Percentiles rank a stretch among this genome's conserved stretches.
Conservation (phyloP, 2,797 vertebrate species). For the Molothrus aeneus region DNA sequence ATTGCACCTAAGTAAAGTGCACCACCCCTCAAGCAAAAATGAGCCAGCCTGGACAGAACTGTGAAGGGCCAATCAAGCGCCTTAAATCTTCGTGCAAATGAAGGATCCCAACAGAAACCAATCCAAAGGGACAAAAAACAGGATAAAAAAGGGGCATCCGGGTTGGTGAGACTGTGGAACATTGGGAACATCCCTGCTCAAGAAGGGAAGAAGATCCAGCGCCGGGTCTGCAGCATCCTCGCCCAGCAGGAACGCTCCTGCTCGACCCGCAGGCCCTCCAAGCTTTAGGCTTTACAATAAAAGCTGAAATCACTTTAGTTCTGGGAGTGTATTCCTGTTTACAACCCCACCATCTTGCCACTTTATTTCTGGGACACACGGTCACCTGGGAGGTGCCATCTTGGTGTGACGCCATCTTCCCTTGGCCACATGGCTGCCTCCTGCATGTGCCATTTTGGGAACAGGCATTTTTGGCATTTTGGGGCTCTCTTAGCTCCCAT, state of each 20-base stretch:
- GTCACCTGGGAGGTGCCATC: not conserved
- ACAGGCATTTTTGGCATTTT: too few relatives aligned
- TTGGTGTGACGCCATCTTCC: not conserved
- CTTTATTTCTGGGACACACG: too few relatives aligned
- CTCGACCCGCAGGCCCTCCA: not conserved
- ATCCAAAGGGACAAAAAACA: not conserved
- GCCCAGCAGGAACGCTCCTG: accelerated
- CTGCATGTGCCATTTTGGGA: not conserved
- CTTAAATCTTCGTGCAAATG: not conserved
- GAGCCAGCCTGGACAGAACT: not conserved
- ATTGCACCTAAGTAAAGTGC: not conserved
- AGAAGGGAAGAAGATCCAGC: not conserved
- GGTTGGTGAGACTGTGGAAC: not conserved
- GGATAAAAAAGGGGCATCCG: not conserved
- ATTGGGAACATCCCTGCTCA: not conserved
- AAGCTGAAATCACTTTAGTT: not conserved
- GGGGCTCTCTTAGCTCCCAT: not conserved
- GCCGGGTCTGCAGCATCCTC: not conserved
- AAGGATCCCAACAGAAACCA: not conserved
- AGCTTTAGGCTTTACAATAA: not conserved
- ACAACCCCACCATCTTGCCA: not conserved
- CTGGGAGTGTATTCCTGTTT: not conserved
- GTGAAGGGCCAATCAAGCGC: not conserved
- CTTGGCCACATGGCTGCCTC: too few relatives aligned
- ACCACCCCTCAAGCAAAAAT: not conserved